Evolutionary conservation across 2,113 vertebrate species (phyloP).

Genomic region (Polyodon spathula): DNA sequence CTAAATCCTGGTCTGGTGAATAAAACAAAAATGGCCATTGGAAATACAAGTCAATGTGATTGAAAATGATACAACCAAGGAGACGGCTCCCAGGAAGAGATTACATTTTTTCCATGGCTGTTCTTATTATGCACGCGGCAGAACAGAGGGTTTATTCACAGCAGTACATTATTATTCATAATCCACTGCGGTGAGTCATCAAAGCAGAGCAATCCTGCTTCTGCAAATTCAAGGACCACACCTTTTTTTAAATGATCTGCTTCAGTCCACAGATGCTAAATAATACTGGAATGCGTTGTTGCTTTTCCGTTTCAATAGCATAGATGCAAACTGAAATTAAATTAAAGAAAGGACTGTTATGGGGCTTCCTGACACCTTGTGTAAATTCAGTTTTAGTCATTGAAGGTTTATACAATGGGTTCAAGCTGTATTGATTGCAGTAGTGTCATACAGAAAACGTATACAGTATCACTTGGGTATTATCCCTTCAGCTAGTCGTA

Average conservation of each 20-base stretch:
- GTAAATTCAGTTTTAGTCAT: too few species aligned
- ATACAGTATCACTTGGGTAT: too few species aligned
- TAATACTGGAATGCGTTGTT: too few species aligned
- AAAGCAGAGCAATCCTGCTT: neutral
- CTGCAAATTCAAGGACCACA: neutral
- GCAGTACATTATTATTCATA: conserved; percentile 1
- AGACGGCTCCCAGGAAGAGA: neutral
- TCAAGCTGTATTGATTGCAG: too few species aligned
- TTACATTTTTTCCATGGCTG: conserved; percentile 4
- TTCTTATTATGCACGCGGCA: neutral
- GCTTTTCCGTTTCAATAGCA: too few species aligned
- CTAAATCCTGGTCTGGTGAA: neutral
- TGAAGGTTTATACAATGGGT: too few species aligned
- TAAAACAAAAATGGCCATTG: neutral
- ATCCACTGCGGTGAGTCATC: conserved; percentile 5
- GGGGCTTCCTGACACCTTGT: too few species aligned
- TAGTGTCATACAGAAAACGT: too few species aligned
- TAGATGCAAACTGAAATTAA: too few species aligned
- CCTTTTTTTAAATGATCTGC: too few species aligned
- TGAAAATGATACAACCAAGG: conserved; percentile 3
- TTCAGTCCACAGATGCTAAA: too few species aligned
- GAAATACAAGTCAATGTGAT: neutral
- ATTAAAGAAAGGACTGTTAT: too few species aligned
- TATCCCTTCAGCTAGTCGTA: conserved; percentile 39
- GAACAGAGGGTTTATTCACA: neutral